Percentiles rank a stretch among this genome's conserved stretches.
phyloP scores from a whole-genome alignment of 2,797 vertebrate species.

The Arrhamphus sclerolepis region DNA sequence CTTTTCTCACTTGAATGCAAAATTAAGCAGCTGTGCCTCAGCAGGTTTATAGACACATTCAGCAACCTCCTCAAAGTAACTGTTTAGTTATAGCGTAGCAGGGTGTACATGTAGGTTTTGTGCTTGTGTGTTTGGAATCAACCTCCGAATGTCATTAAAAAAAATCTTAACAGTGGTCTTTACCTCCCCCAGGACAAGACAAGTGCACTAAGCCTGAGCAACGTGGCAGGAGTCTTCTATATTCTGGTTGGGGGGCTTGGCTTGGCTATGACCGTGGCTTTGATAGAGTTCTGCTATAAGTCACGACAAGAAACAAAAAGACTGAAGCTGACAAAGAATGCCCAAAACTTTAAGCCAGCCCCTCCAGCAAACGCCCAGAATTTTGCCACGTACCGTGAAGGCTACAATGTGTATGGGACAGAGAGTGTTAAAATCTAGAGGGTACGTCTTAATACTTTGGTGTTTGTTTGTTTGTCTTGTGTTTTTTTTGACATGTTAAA shows the following conservation, averaged over 20 bases:
- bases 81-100: slow-evolving; percentile 49
- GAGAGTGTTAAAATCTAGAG: slow-evolving; percentile 98
- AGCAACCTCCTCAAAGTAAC: slow-evolving; percentile 37
- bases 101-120: slow-evolving; percentile 45
- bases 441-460: slow-evolving; percentile 75
- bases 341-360: slow-evolving; percentile 96
- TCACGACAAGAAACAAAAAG: slow-evolving; percentile 96
- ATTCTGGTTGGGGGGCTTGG: slow-evolving; percentile 99
- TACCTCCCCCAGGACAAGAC: slow-evolving; percentile 97
- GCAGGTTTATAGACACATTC: slow-evolving; percentile 44
- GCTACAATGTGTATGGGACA: slow-evolving; percentile 99
- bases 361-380: slow-evolving; percentile 93
- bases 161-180: slow-evolving; percentile 67
- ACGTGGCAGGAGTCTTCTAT: slow-evolving; percentile 99
- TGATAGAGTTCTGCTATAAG: slow-evolving; percentile 99
- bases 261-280: slow-evolving; percentile 98
- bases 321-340: slow-evolving; percentile 95
- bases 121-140: slow-evolving; percentile 36
- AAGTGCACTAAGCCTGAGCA: slow-evolving; percentile 98
- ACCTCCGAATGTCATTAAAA: slow-evolving; percentile 60
- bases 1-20: slow-evolving; percentile 17
- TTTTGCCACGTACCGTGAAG: slow-evolving; percentile 98
- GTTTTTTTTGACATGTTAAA: too few species aligned
- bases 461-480: too few species aligned
- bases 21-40: slow-evolving; percentile 36